Conservation (phyloP, 2,113 vertebrate genomes). For the Upupa epops region DNA sequence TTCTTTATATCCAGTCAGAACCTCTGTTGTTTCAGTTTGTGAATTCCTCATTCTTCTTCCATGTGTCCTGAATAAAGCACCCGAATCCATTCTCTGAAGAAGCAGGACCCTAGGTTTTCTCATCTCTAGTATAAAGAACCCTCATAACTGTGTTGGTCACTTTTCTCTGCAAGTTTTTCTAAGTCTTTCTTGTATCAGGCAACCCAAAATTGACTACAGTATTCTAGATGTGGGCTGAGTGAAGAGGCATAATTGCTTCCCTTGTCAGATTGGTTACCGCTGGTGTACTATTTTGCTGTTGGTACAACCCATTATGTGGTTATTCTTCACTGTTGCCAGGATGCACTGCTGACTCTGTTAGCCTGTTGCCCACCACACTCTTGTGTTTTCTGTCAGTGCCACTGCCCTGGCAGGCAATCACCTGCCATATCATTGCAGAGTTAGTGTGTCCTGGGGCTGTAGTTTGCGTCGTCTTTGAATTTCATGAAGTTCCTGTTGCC, state of each 20-base stretch:
- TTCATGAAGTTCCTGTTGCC: neutral
- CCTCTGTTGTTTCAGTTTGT: neutral
- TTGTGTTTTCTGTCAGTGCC: neutral
- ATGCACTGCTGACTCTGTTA: neutral
- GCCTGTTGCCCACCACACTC: neutral
- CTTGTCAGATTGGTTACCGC: neutral
- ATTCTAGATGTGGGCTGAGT: neutral
- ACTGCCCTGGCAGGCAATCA: neutral
- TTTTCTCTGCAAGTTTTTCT: neutral
- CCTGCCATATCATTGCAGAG: neutral
- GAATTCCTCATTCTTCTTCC: neutral
- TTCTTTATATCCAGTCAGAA: neutral
- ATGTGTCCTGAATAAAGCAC: neutral
- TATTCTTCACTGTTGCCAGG: neutral
- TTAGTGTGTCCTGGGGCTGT: neutral
- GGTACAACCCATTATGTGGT: neutral
- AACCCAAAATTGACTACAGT: neutral
- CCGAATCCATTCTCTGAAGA: neutral
- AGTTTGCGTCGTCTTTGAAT: neutral
- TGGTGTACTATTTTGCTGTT: neutral
- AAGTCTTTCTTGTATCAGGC: neutral
- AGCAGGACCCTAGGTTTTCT: neutral
- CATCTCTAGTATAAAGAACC: neutral
- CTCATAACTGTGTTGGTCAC: neutral
- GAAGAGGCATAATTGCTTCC: neutral